Conservation (phyloP, 2,113 vertebrate genomes). For the Empidonax alnorum region DNA sequence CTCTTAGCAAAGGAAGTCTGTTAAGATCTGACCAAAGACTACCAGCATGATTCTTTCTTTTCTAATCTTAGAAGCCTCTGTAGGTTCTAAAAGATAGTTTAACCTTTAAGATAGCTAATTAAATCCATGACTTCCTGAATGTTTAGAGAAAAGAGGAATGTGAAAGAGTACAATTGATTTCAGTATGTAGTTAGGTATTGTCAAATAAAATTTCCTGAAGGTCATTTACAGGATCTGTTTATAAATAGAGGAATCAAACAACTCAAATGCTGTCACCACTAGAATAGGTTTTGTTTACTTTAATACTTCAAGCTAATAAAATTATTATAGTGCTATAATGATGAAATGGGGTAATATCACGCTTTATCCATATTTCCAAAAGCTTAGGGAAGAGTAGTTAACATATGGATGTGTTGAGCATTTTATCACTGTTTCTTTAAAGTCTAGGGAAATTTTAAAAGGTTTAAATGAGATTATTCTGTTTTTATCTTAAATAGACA, state of each 20-base stretch:
- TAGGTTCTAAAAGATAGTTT: background rate
- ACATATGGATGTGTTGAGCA: background rate
- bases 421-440: background rate
- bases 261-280: background rate
- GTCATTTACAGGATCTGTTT: background rate
- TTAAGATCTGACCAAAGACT: background rate
- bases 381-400: background rate
- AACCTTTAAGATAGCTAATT: background rate
- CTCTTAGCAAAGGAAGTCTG: background rate
- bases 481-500: background rate
- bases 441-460: background rate
- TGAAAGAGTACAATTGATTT: background rate
- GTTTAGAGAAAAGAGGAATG: background rate
- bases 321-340: background rate
- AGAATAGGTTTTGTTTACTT: background rate
- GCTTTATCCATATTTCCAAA: background rate
- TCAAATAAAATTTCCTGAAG: background rate
- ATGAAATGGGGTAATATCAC: background rate
- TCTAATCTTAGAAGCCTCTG: background rate
- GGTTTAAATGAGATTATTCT: background rate
- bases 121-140: background rate
- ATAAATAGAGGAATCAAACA: background rate
- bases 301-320: background rate
- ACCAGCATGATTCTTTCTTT: background rate
- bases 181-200: background rate